Evolutionary conservation across 35 echinoderm and acorn worm species (phyloP), one percentile per base, ranked within the genome.

Genomic region (Chiridota heheva): DNA sequence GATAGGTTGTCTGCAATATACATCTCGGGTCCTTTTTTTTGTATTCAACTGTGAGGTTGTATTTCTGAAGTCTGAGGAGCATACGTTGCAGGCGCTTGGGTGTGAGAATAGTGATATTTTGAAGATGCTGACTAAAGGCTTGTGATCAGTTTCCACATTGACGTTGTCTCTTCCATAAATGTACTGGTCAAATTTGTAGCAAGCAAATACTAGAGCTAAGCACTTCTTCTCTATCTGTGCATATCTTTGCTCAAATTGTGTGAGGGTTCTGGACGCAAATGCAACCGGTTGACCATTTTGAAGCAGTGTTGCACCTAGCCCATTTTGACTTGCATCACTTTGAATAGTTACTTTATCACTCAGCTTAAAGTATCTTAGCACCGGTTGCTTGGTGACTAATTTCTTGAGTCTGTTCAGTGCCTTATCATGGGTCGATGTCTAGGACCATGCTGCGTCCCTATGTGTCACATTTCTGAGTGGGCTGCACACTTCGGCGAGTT

Each of bases 41-140:
- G n/a, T n/a, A n/a, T n/a, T n/a, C n/a, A n/a, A n/a, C n/a, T n/a
- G n/a, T n/a, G n/a, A n/a, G n/a, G n/a, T n/a, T n/a, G n/a, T n/a
- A n/a, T n/a, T 65, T 73, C 41, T 86, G 83, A 43, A 86, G 51
- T 63, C 56, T 22, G 35, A 62, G 55, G 73, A 70, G 69, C 13
- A 87, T 24, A 41, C 82, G 79, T 20, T 87, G 77, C 5, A 92
- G 55, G 13, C 82, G 89, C 45, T 92, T n/a, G n/a, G n/a, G n/a
- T n/a, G n/a, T n/a, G n/a, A n/a, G n/a, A n/a, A n/a, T n/a, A n/a
- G n/a, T n/a, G n/a, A n/a, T n/a, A n/a, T 92, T 28, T 48, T 12
- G 20, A 92, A 86, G 24, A 92, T 70, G 37, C 74, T 73, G 2
- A 87, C 74, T 40, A 92, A 37, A 17, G 84, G 89, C 43, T 81